phyloP scores from a whole-genome alignment of 2,888 invertebrate species.

The Diaprepes abbreviatus region DNA sequence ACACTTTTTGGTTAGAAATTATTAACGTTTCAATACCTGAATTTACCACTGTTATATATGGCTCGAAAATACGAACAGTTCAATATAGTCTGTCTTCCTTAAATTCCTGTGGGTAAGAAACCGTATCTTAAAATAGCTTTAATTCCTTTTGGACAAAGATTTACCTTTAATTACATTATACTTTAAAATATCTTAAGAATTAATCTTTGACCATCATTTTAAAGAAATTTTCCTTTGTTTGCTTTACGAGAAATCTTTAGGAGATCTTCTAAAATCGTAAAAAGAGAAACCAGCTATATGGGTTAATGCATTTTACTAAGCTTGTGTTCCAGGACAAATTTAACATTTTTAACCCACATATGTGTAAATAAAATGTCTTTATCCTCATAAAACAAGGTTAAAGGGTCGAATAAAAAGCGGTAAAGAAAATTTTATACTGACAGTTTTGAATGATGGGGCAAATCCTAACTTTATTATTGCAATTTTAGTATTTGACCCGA shows the following conservation, averaged over 20 bases:
- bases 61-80: too few relatives aligned
- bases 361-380: constrained; percentile 32
- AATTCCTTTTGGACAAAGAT: too few relatives aligned
- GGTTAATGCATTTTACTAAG: constrained; percentile 36
- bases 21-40: too few relatives aligned
- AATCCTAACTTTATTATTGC: background rate
- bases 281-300: constrained; percentile 35
- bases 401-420: constrained; percentile 2
- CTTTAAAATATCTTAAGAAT: too few relatives aligned
- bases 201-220: too few relatives aligned
- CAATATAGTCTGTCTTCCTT: too few relatives aligned
- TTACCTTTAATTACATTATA: too few relatives aligned
- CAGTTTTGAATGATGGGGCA: background rate
- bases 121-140: too few relatives aligned
- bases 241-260: constrained; percentile 34
- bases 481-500: background rate
- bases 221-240: background rate
- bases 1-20: too few relatives aligned
- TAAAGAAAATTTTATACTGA: background rate
- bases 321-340: constrained; percentile 25
- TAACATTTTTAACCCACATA: constrained; percentile 33
- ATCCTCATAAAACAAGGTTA: constrained; percentile 23
- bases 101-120: too few relatives aligned
- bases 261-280: constrained; percentile 38
- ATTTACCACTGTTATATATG: too few relatives aligned